Evolutionary conservation across 2,113 vertebrate genomes (phyloP), one percentile per base, ranked within the genome.

Genomic region (Condylura cristata): DNA sequence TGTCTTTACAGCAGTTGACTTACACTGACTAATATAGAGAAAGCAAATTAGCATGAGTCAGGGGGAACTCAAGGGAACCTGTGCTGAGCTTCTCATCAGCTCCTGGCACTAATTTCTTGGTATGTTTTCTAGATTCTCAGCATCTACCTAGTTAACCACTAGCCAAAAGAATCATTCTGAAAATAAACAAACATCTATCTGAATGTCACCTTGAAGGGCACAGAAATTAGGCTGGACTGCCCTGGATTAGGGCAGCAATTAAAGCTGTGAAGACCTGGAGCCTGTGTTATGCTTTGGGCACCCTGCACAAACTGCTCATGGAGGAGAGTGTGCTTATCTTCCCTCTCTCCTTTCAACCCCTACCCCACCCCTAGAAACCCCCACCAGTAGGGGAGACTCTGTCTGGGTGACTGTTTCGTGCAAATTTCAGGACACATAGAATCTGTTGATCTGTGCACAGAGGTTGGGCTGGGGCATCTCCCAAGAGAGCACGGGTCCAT

Each of bases 81-180:
- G 68, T 26, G 26, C 26, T 92, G 60, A 78, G 48, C 24, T 63
- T 60, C 46, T 71, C 39, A 30, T 37, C 53, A 89, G 39, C 75
- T 90, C 63, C 26, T 68, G 68, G 78, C 58, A 51, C 71, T 88
- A 70, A 92, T 95, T 86, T 65, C 61, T 85, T 70, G 11, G 63
- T 93, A 63, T 88, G 41, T 20, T 78, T 91, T 85, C 76, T n/a
- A 95, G 79, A 80, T 41, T 92, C 78, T 86, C n/a, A 79, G 81
- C 30, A 93, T 48, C 81, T 48, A 90, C 13, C n/a, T n/a, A n/a
- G 14, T 87, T 87, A 81, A 94, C 82, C 92, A 24, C 30, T 86
- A 74, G 70, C 16, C 44, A 65, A 74, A 71, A 89, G 46, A 53
- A 71, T 91, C 48, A 95, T 83, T 92, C 78, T 80, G 91, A 93